A percentile compares a stretch with the other conserved stretches of the same genome.
Conservation (phyloP, 2,797 vertebrate genomes). For the Cyclura pinguis region DNA sequence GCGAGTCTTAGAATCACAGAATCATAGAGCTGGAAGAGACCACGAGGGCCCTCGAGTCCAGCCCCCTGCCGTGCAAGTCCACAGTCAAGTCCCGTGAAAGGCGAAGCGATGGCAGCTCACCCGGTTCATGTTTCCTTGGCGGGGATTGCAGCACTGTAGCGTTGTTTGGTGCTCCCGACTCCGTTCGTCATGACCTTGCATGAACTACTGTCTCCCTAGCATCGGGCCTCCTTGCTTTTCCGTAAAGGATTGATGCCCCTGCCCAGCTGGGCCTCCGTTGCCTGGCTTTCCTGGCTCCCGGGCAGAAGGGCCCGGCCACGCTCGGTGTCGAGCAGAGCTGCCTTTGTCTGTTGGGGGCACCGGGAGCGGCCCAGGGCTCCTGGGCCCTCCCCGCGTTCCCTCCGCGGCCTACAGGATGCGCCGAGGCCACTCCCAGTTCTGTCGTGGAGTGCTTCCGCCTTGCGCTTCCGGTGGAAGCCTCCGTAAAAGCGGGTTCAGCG, state of each 20-base stretch:
- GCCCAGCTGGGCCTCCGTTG: constrained; percentile 38
- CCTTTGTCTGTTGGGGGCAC: background rate
- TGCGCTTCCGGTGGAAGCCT: background rate
- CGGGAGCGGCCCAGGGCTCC: background rate
- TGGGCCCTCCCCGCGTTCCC: background rate
- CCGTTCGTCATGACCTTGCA: background rate
- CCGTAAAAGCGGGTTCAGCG: background rate
- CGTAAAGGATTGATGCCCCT: background rate
- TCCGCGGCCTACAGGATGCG: background rate
- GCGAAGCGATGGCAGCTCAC: background rate
- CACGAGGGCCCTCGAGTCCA: too few relatives aligned
- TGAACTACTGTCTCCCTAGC: constrained; percentile 20
- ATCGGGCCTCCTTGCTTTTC: constrained; percentile 31
- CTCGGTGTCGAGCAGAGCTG: background rate
- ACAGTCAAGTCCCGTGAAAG: constrained; percentile 1
- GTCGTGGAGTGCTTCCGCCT: background rate
- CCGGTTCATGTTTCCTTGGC: constrained; percentile 49
- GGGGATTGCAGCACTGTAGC: constrained; percentile 40
- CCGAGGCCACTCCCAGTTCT: background rate
- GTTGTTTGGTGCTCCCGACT: background rate
- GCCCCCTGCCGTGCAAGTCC: too few relatives aligned
- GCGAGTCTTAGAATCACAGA: too few relatives aligned
- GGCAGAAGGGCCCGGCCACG: background rate
- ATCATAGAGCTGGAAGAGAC: too few relatives aligned
- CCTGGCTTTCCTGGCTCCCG: constrained; percentile 34